Evolutionary conservation across 2,888 invertebrate species (phyloP), one percentile per base, ranked within the genome.

Genomic region (Pecten maximus): DNA sequence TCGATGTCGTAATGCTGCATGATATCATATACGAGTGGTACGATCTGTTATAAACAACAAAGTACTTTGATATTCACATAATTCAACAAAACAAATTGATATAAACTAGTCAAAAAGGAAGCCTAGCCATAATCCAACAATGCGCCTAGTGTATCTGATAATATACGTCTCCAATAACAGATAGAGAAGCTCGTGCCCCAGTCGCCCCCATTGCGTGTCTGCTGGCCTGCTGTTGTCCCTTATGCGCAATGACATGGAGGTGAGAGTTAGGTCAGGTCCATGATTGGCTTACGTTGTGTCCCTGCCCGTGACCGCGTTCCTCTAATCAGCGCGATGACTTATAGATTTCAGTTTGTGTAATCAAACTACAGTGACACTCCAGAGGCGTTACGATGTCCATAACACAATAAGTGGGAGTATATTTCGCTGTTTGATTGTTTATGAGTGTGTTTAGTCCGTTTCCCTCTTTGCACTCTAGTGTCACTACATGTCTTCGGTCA

Each of bases 51-150:
- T 74, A 35, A 28, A 35, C 28, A 23, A 74, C 10, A 35, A 35
- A 28, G 74, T 28, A 74, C 35, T 74, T 74, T 74, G 74, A 74
- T 74, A 74, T 74, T 35, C 35, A 74, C 74, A 74, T 74, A 60
- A n/a, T 23, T 60, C 8, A 23, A 35, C 74, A 28, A 35, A 28
- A 28, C 35, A 28, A 74, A 74, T 35, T 35, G 74, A 74, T 74
- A 19, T 35, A 35, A 12, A 23, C 74, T 35, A 12, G 2, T 28
- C 74, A 74, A 28, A 74, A 23, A 35, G 74, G 35, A 35, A 28
- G 3, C 44, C 44, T 12, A 74, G 35, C 35, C 10, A 74, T 23
- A 10, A 28, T 35, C 6, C 54, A 6, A 19, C 23, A 54, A 54
- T 54, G 6, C 74, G 74, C 35, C 12, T 74, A 28, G 16, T 74